Evolutionary conservation across 2,113 vertebrate genomes (phyloP).

Genomic region (Polyodon spathula): DNA sequence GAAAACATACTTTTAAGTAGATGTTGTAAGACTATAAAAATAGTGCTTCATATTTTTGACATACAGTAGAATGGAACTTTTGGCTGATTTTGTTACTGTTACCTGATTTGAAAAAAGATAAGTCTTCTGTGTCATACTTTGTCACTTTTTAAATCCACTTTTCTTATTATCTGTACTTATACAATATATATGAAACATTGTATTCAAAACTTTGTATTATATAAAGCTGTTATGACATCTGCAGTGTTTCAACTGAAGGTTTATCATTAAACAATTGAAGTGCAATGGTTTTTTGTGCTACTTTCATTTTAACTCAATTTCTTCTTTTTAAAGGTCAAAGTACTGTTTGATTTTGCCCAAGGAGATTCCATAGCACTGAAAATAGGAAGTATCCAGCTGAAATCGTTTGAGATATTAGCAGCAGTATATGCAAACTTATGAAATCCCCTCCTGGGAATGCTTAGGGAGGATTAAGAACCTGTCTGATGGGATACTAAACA

Average conservation of each 20-base stretch:
- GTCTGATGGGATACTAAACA: no score
- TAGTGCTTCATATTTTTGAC: constrained; percentile 89
- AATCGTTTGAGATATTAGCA: no score
- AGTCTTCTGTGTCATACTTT: constrained; percentile 53
- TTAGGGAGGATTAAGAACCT: no score
- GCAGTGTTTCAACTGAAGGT: constrained; percentile 65
- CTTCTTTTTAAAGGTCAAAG: no score
- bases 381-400: no score
- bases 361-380: no score
- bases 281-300: background rate
- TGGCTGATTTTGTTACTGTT: constrained; percentile 85
- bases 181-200: constrained; percentile 63
- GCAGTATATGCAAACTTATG: no score
- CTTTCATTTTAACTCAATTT: background rate
- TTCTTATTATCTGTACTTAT: constrained; percentile 71
- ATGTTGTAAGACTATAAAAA: constrained; percentile 88
- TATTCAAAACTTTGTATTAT: constrained; percentile 60
- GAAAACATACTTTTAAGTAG: constrained; percentile 83
- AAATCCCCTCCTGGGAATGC: no score
- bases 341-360: no score
- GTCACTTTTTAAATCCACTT: constrained; percentile 61
- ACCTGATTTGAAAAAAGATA: constrained; percentile 71
- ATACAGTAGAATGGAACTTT: constrained; percentile 81
- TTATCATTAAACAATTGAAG: constrained; percentile 45
- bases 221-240: constrained; percentile 69